Base-by-base conservation (phyloP, 2,888 invertebrate species). In the Eupithecia subfuscata region DNA sequence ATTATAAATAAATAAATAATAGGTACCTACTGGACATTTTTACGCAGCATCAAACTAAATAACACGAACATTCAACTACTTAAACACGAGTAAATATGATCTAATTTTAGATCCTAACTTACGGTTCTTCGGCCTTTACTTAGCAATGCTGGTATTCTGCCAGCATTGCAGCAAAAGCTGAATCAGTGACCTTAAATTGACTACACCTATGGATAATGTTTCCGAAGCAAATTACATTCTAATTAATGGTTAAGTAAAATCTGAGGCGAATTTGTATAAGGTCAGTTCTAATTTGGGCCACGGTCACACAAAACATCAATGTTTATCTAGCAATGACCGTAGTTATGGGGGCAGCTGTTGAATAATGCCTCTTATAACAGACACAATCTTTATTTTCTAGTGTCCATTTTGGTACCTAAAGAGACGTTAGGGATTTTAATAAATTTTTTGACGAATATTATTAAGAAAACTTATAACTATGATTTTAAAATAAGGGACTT, bases 271-370 rank as follows among this genome's bases (percentile, higher is more conserved):
- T 68, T 68, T 25, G 68, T 68, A 40, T 40, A 82, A 86, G 84
- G 83, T 79, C 84, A 81, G 79, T 84, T 83, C 81, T 72, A 78
- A 84, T 85, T 85, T 79, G 79, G 87, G 87, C 84, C 89, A 89
- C 56, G 89, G 89, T 79, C 85, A 83, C 75, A 67, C 69, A 79
- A 78, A 74, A 75, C 82, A 80, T 83, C 82, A 84, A 82, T 84
- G 85, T 85, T 85, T 86, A 85, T 86, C 82, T 84, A 84, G 83
- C 80, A 83, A 82, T 85, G 70, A 48, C 65, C 68, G 69, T 52
- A 7, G n/a, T 52, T 52, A 69, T 69, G 70, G 70, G 63, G 63
- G 60, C 40, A 63, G 18, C 70, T 63, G 70, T 63, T 71, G 65
- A 71, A 43, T 43, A 69, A 16, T 45, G 43, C 68, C 68, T 43